Base-by-base conservation (phyloP, 2,113 vertebrate genomes). In the Eudyptes chrysolophus region DNA sequence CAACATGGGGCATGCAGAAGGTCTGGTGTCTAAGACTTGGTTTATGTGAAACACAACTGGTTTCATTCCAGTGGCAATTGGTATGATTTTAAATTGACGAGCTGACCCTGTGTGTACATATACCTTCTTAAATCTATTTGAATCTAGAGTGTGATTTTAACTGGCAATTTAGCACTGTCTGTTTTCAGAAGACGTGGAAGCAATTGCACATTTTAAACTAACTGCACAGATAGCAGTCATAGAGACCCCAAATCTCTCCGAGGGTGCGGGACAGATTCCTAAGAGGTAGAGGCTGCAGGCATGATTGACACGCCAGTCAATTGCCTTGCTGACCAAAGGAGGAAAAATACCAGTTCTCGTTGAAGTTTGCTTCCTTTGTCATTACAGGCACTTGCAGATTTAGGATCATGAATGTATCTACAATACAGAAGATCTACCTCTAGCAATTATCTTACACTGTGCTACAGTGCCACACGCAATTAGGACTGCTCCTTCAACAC, bases 311-410 rank as follows among this genome's bases (percentile, higher is more conserved):
- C 1, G 2, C 16, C 25, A 84, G 68, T 78, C 80, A 74, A 65
- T 70, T 1, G 0, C 14, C 40, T 74, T 92, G 34, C 16, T 58
- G 78, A 72, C 58, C 11, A 29, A 61, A 92, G 80, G 66, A 87
- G n/a, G 57, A 48, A 86, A 80, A 88, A 65, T 40, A 88, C 54
- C 87, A 66, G 22, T 62, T 90, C 54, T 80, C 12, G 8, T 46
- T 77, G 68, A 88, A n/a, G 14, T 92, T 86, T 80, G 3, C 62
- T 92, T 92, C 58, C 68, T 88, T 95, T 38, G 84, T 80, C 18
- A 17, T 70, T 93, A 92, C 66, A 88, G 68, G 54, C 82, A 78
- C 19, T 92, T 92, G 55, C 90, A 95, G 92, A 82, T 75, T 79
- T 75, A 72, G 27, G 65, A 96, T 84, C 76, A 91, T 20, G 44